Evolutionary conservation across 1,140 invertebrate species (phyloP).

Genomic region (Drosophila littoralis): DNA sequence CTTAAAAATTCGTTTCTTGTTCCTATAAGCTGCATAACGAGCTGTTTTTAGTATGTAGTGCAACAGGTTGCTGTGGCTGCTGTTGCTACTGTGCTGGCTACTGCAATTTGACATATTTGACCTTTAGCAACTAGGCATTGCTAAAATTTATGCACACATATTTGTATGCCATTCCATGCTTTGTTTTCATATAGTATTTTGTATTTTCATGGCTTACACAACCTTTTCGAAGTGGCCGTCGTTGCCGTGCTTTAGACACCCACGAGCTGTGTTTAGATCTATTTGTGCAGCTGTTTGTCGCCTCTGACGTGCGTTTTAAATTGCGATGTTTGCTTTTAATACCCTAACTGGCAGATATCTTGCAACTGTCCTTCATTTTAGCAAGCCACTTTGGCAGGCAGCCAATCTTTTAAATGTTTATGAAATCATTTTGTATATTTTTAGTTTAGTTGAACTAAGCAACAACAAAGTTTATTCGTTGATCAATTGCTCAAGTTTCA

Average conservation of each 20-base stretch:
- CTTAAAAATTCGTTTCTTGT: not conserved
- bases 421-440: too few species aligned
- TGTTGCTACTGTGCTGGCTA: not conserved
- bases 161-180: slow-evolving; percentile 13
- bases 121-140: slow-evolving; percentile 24
- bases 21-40: slow-evolving; percentile 1
- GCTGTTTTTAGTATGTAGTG: slow-evolving; percentile 6
- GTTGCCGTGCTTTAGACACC: not conserved
- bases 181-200: slow-evolving; percentile 15
- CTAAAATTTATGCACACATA: slow-evolving; percentile 31
- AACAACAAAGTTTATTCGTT: too few species aligned
- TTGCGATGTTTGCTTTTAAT: not conserved
- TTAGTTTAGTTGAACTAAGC: too few species aligned
- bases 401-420: too few species aligned
- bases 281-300: slow-evolving; percentile 30
- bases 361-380: not conserved
- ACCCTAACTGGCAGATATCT: not conserved
- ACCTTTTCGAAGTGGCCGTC: not conserved
- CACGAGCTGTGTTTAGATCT: slow-evolving; percentile 8
- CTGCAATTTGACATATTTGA: slow-evolving; percentile 20
- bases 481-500: too few species aligned
- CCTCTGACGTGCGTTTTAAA: not conserved
- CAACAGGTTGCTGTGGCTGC: slow-evolving; percentile 27
- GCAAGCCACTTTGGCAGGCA: too few species aligned
- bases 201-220: slow-evolving; percentile 16